phyloP scores from a whole-genome alignment of 2,888 invertebrate species.

The Meta bourneti region DNA sequence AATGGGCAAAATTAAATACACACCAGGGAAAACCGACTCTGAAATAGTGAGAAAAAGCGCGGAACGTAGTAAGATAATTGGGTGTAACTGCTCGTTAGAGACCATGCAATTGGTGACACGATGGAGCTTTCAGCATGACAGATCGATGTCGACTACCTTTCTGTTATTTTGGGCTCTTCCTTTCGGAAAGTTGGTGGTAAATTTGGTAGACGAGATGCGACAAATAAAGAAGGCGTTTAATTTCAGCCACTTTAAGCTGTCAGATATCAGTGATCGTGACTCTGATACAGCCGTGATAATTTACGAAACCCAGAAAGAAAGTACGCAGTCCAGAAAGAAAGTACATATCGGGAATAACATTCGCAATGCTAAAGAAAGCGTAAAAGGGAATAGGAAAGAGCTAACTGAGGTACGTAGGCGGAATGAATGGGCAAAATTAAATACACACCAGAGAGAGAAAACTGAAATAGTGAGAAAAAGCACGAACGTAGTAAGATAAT shows the following conservation, averaged over 20 bases:
- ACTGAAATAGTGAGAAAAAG: not conserved
- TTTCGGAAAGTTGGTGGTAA: not conserved
- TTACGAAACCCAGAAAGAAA: not conserved
- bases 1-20: slow-evolving; percentile 8
- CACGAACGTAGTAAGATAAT: not conserved
- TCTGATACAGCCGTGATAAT: not conserved
- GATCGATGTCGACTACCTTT: not conserved
- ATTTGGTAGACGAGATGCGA: not conserved
- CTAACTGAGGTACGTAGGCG: not conserved
- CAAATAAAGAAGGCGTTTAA: slow-evolving; percentile 5
- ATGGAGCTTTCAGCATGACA: not conserved
- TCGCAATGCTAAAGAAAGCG: not conserved
- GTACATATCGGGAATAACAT: not conserved
- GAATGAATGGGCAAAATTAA: not conserved
- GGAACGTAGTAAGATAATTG: not conserved
- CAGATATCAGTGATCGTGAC: slow-evolving; percentile 16
- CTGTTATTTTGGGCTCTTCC: not conserved
- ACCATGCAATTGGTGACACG: not conserved
- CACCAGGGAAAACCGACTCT: not conserved
- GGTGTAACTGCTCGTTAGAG: not conserved
- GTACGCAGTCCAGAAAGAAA: not conserved
- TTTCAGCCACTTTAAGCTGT: slow-evolving; percentile 6
- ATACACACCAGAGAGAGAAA: not conserved
- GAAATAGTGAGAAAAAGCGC: not conserved
- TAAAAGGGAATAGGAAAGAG: not conserved